Evolutionary conservation across 2,888 invertebrate genomes (phyloP), one percentile per base, ranked within the genome.

Genomic region (Furcula furcula): DNA sequence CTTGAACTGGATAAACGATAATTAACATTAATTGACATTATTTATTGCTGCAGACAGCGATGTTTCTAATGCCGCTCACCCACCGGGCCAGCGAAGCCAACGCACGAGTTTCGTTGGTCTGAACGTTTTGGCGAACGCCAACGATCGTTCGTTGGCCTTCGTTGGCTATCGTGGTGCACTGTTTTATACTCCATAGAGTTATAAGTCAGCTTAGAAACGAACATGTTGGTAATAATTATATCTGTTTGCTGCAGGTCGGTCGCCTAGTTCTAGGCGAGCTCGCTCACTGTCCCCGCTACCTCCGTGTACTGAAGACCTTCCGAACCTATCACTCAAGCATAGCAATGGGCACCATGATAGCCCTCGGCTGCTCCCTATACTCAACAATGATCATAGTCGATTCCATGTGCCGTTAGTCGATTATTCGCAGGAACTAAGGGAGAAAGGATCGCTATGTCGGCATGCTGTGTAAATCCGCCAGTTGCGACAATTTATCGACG

Each of bases 271-370:
- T 93, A 15, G 94, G 95, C 32, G 91, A 92, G 50, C 82, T 96
- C 14, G 91, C 92, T 10, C 91, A 93, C 65, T 95, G 95, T 67
- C 94, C 95, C 0, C 93, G 94, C 68, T 97, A 96, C 81, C 86
- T 94, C 54, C 91, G 91, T 60, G 91, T 95, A 9, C 92, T 96
- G 64, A 91, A 90, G 50, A 87, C 91, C 16, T 97, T 97, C 83
- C 91, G 96, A 31, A 90, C 91, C 23, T 91, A 93, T 32, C 97
- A 97, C 81, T 93, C 94, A 70, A 89, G 89, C 40, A 94, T 95
- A 55, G 96, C 96, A 7, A 92, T 94, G 75, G 94, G 95, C 36
- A 96, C 96, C 65, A 91, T 97, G 79, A 84, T 88, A 46, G 66
- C 78, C 1, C 73, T 87, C 1, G 87, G 87, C 42, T 88, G 88